phyloP scores from a whole-genome alignment of 2,113 vertebrate species.

The Artemisiospiza belli region DNA sequence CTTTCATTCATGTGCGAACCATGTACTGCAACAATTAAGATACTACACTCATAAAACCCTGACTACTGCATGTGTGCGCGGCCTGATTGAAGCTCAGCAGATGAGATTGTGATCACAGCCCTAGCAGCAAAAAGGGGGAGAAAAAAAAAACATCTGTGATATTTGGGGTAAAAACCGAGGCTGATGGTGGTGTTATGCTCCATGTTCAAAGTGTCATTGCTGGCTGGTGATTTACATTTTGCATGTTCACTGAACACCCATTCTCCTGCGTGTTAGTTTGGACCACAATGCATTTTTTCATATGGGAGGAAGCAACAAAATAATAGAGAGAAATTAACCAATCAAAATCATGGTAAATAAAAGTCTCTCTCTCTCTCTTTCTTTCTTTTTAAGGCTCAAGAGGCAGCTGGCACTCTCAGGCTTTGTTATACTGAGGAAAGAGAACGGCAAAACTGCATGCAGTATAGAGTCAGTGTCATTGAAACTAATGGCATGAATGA shows the following conservation, averaged over 20 bases:
- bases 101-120: not conserved
- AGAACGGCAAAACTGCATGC: conserved; percentile 70
- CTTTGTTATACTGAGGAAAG: conserved; percentile 68
- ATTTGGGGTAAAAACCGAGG: not conserved
- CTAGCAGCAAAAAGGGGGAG: not conserved
- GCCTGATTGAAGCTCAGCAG: not conserved
- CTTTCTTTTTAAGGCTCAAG: conserved; percentile 62
- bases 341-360: conserved; percentile 65
- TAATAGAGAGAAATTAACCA: conserved; percentile 62
- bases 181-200: not conserved
- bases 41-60: conserved; percentile 5
- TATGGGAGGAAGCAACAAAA: conserved; percentile 64
- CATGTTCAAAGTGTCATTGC: conserved; percentile 7
- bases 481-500: conserved; percentile 74
- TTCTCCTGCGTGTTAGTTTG: not conserved
- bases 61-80: rapidly evolving
- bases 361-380: conserved; percentile 56
- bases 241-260: not conserved
- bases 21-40: not conserved
- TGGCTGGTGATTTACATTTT: conserved; percentile 30
- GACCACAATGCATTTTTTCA: conserved; percentile 42
- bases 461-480: conserved; percentile 72
- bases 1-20: conserved; percentile 28
- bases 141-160: not conserved
- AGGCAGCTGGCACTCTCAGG: conserved; percentile 70